These are phyloP conservation scores for Cynocephalus volans DNA, from an alignment of 2,113 vertebrate genomes.

Conservation along the genomic window DNA sequence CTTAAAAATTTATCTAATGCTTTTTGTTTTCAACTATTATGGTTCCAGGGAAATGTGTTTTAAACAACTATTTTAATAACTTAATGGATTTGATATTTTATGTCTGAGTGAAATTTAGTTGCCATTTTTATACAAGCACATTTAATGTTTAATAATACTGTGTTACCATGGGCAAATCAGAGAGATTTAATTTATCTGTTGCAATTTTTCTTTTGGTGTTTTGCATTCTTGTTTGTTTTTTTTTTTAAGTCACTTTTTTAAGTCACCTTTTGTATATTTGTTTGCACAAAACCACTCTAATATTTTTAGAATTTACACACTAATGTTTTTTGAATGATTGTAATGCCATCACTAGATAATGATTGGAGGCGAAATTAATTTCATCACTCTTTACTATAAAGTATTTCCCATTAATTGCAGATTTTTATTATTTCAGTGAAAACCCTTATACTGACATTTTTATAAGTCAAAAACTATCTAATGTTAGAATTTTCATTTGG, in stretches of 20 bases:
- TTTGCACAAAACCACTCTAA: background rate
- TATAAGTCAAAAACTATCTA: background rate
- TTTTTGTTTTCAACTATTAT: conserved; percentile 71
- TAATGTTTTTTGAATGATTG: background rate
- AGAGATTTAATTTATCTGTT: conserved; percentile 49
- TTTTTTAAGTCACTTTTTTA: conserved; percentile 40
- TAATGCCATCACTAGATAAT: background rate
- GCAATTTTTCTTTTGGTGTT: conserved; percentile 49
- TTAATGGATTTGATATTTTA: conserved; percentile 31
- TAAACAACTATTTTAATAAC: conserved; percentile 62
- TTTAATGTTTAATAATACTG: conserved; percentile 63
- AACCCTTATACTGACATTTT: conserved; percentile 24
- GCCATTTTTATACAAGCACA: conserved; percentile 56
- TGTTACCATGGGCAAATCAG: conserved; percentile 43
- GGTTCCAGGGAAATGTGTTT: conserved; percentile 30
- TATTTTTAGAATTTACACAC: background rate
- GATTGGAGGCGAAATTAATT: conserved; percentile 48
- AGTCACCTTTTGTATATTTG: background rate
- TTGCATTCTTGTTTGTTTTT: conserved; percentile 28
- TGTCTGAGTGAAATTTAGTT: conserved; percentile 64
- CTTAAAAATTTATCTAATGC: conserved; percentile 56
- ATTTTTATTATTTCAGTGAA: conserved; percentile 34
- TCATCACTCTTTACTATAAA: conserved; percentile 19
- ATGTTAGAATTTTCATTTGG: background rate
- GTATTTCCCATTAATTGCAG: conserved; percentile 10